A percentile compares a stretch with the other conserved stretches of the same genome.
Evolutionary conservation across 2,797 vertebrate genomes (phyloP).

Genomic region (Spinus olivaceus): DNA sequence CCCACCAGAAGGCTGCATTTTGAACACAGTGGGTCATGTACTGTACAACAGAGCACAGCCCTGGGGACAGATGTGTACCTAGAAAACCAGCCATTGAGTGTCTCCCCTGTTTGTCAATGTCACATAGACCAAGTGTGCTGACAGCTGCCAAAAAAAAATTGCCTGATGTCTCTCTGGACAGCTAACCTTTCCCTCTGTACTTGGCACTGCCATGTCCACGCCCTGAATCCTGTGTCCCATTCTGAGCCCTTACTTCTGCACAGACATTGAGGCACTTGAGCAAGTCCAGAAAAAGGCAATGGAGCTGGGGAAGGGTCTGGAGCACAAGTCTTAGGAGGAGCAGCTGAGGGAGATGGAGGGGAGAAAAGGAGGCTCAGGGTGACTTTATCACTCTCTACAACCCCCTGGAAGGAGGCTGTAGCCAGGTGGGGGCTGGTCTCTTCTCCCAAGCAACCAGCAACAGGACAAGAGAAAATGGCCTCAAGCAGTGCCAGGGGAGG

Average conservation of each 20-base stretch:
- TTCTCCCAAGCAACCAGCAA: background rate
- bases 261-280: background rate
- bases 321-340: background rate
- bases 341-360: background rate
- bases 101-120: background rate
- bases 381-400: too few relatives aligned
- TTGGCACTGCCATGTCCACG: background rate
- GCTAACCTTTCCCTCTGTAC: background rate
- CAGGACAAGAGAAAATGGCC: background rate
- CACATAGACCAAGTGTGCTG: rapidly evolving
- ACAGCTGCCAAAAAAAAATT: background rate
- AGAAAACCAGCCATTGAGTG: rapidly evolving
- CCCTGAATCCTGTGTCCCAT: background rate
- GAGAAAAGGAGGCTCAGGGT: background rate
- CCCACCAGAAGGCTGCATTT: background rate
- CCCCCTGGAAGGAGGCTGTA: background rate
- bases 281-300: background rate
- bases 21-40: background rate
- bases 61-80: background rate
- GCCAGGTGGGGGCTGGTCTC: rapidly evolving
- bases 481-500: too few relatives aligned
- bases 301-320: background rate
- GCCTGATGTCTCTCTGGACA: background rate
- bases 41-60: background rate
- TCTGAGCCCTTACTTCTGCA: background rate